phyloP scores from a whole-genome alignment of 2,797 vertebrate species.

The Pseudotriccus pelzelni region DNA sequence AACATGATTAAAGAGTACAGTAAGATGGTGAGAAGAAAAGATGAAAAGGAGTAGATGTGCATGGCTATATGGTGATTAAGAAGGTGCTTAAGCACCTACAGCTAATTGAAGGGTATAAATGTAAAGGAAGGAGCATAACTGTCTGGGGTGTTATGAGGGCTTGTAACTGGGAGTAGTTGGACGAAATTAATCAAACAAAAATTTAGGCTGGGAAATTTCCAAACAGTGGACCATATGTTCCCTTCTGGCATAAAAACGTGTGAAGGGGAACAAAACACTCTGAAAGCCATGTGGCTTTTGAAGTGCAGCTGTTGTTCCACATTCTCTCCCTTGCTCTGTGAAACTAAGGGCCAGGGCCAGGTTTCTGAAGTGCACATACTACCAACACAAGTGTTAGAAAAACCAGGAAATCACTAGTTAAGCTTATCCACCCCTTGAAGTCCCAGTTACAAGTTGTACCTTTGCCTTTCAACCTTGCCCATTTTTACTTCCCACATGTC shows the following conservation, averaged over 20 bases:
- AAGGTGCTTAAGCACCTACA: background rate
- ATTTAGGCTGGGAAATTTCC: conserved; percentile 64
- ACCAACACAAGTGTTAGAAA: conserved; percentile 47
- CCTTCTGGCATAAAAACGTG: conserved; percentile 63
- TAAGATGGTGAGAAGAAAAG: background rate
- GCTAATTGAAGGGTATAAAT: conserved; percentile 46
- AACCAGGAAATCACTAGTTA: conserved; percentile 51
- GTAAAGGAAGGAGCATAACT: conserved; percentile 33
- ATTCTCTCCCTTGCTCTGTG: conserved; percentile 33
- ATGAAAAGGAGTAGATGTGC: conserved; percentile 15
- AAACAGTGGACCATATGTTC: conserved; percentile 62
- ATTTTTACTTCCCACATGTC: background rate
- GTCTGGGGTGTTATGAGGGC: conserved; percentile 28
- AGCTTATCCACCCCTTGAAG: conserved; percentile 55
- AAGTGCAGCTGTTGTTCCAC: conserved; percentile 69
- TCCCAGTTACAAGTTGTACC: conserved; percentile 22
- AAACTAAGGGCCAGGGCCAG: conserved; percentile 39
- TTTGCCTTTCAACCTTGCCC: conserved; percentile 28
- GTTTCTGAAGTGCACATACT: conserved; percentile 50
- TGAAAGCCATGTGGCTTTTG: conserved; percentile 64
- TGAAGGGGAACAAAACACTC: conserved; percentile 61
- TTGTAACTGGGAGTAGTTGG: conserved; percentile 57
- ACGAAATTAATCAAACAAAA: conserved; percentile 69
- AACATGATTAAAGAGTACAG: background rate
- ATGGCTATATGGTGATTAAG: conserved; percentile 19